A percentile compares a stretch with the other conserved stretches of the same genome.
phyloP scores from a whole-genome alignment of 2,888 invertebrate genomes.

The Tupiocoris notatus region DNA sequence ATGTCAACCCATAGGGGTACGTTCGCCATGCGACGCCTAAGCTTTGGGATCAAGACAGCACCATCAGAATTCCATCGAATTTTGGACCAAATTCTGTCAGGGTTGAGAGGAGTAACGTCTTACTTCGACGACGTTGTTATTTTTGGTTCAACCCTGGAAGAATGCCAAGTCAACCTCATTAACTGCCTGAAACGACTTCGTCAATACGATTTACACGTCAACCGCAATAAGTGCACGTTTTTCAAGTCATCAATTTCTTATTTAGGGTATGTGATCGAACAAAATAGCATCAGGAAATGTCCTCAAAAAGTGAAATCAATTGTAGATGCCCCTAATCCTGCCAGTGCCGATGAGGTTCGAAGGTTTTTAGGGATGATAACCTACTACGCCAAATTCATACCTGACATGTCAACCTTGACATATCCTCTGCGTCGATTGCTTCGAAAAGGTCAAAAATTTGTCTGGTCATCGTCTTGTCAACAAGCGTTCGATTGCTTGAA shows the following conservation, averaged over 20 bases:
- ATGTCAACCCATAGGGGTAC: constrained; percentile 50
- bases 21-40: constrained; percentile 48
- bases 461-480: constrained; percentile 47
- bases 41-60: no score
- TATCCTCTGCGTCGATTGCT: constrained; percentile 46
- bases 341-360: not conserved
- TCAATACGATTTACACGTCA: constrained; percentile 16
- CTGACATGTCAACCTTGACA: constrained; percentile 37
- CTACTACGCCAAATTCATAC: constrained; percentile 24
- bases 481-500: constrained; percentile 48
- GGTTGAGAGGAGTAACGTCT: constrained; percentile 43
- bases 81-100: no score
- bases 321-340: not conserved
- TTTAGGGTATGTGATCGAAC: constrained; percentile 14
- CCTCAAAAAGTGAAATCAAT: constrained; percentile 16
- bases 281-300: constrained; percentile 14
- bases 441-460: constrained; percentile 37
- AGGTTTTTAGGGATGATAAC: constrained; percentile 23
- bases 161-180: not conserved
- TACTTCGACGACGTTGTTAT: constrained; percentile 49
- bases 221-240: constrained; percentile 13
- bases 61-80: no score
- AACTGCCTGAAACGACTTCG: not conserved
- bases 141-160: constrained; percentile 43
- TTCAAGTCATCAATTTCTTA: constrained; percentile 12